Evolutionary conservation across 2,888 invertebrate species (phyloP), one percentile per base, ranked within the genome.

Genomic region (Eudasyphora cyanicolor): DNA sequence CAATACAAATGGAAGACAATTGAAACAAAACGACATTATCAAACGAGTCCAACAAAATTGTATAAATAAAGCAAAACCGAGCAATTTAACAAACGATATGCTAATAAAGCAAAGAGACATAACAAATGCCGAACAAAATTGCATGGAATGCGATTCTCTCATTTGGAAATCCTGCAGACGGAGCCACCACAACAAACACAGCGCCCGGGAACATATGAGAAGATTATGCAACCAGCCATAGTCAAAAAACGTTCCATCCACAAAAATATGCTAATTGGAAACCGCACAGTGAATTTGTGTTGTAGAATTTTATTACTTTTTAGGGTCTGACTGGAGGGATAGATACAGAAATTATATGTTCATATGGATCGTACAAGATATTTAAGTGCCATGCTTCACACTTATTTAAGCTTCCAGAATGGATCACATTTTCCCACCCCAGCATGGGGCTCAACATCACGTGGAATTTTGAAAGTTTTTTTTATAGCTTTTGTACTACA

Each of bases 11-110:
- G 49, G 17, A 64, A 64, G 32, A 60, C 60, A 60, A 64, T 38
- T 64, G 38, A 38, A 64, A 64, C 12, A 19, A 64, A 64, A 38
- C 64, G 19, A 35, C 21, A 60, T 60, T 29, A 32, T 60, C 60
- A 32, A 60, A 60, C 27, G 14, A 60, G 60, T 24, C 24, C 57
- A 57, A 24, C 60, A 60, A 45, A 60, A 54, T 19, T 54, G 54
- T 54, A 54, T 54, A 54, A 54, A 21, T 54, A 54, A 12, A 60
- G 29, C 21, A 60, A 27, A 60, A 60, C 29, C 29, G 27, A 64
- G 14, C 38, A 35, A 64, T 64, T 64, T 17, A 21, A 38, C 35
- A 64, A 64, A 62, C 64, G 64, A 64, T 38, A 64, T 38, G 64
- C 64, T 64, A 64, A 62, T 62, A 32, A 35, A 32, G 38, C 6